A percentile compares a stretch with the other conserved stretches of the same genome.
These are phyloP conservation scores for Pantherophis guttatus DNA, from an alignment of 2,113 vertebrate genomes.

Conservation along the genomic window DNA sequence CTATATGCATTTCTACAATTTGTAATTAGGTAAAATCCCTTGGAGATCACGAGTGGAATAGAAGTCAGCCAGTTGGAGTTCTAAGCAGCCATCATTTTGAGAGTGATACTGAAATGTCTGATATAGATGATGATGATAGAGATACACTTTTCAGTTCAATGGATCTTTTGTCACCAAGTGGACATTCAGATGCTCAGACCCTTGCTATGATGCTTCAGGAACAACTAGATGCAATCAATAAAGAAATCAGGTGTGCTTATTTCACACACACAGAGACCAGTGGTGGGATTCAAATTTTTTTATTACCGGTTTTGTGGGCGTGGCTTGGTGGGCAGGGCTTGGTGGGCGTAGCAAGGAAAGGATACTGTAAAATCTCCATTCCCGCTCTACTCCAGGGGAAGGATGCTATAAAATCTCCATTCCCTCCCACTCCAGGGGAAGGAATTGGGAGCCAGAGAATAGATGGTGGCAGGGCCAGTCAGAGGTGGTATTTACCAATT, in stretches of 20 bases:
- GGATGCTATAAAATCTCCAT: no score
- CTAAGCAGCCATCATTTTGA: slow-evolving; percentile 91
- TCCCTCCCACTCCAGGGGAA: no score
- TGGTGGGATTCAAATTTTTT: no score
- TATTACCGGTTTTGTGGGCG: no score
- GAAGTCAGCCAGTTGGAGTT: slow-evolving; percentile 87
- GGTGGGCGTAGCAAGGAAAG: no score
- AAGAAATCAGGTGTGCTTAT: slow-evolving; percentile 87
- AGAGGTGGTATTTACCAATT: no score
- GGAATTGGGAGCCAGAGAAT: no score
- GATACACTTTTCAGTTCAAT: slow-evolving; percentile 98
- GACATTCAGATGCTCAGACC: slow-evolving; percentile 96
- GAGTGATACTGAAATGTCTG: slow-evolving; percentile 98
- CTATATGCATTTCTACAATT: slow-evolving; percentile 6
- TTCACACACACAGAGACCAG: neutral
- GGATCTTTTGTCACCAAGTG: slow-evolving; percentile 94
- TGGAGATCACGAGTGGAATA: slow-evolving; percentile 93
- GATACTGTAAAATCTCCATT: no score
- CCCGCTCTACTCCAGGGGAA: no score
- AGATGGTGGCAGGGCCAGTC: no score
- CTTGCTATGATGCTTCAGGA: slow-evolving; percentile 99
- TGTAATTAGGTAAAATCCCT: slow-evolving; percentile 87
- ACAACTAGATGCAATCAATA: slow-evolving; percentile 97
- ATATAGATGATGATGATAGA: slow-evolving; percentile 95
- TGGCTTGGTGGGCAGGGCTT: no score